Evolutionary conservation across 2,888 invertebrate species (phyloP), one percentile per base, ranked within the genome.

Genomic region (Sthenelais limicola): DNA sequence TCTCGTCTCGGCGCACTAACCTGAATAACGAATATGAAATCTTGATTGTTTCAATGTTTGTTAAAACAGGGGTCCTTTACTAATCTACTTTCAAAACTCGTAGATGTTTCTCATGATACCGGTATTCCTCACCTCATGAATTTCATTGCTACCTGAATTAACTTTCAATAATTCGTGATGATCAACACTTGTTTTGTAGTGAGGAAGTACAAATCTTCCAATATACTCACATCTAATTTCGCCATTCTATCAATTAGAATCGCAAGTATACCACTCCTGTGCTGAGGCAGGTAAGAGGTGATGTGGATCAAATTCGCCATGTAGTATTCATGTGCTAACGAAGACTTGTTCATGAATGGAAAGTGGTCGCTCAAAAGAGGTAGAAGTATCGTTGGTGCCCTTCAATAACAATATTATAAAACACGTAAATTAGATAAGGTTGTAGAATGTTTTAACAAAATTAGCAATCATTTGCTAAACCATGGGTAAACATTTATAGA

Each of bases 261-360:
- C 76, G 92, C 90, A 80, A 96, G 89, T 35, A 96, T 90, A 77
- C 92, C 91, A 78, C 91, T 91, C 67, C 92, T 90, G 68, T 94
- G 89, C 0, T 91, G 89, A 0, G 94, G 94, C 78, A 93, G 91
- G 85, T 94, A 94, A 52, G 92, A 91, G 74, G 92, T 89, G 78
- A 95, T 90, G 90, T 92, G 91, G 69, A 97, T 90, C 52, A 95
- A 86, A 87, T 95, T 95, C 83, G 92, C 91, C 24, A 94, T 86
- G 86, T 93, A 97, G 15, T 92, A 91, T 82, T 93, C 92, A 77
- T 94, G 93, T 0, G 90, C 85, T 81, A 92, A 91, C 3, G 92
- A 88, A 0, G 92, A 90, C 72, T 91, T 91, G 81, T 92, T 92
- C 84, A 92, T 91, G 85, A 94, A 96, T 0, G 97, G 97, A 87